Conservation (phyloP, 1,140 invertebrate genomes). For the Lepidurus apus region DNA sequence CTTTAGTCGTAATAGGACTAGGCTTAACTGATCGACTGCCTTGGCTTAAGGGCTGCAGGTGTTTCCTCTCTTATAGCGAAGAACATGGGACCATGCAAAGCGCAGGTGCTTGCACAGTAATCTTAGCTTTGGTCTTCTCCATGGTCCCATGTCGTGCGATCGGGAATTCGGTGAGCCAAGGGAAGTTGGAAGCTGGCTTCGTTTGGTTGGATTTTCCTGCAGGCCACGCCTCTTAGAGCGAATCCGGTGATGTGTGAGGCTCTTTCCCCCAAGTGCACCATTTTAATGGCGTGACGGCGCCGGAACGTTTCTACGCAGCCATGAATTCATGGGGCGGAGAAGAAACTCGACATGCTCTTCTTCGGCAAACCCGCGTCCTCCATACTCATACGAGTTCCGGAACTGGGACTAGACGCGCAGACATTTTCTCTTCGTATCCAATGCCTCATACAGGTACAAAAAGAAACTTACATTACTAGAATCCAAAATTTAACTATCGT, state of each 20-base stretch:
- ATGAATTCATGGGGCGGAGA: background rate
- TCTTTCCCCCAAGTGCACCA: background rate
- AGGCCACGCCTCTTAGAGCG: background rate
- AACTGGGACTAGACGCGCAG: constrained; percentile 7
- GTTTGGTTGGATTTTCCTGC: background rate
- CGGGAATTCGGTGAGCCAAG: background rate
- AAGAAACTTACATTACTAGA: background rate
- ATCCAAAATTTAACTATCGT: too few species aligned
- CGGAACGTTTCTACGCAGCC: constrained; percentile 17
- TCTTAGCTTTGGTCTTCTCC: background rate
- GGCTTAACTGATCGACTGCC: background rate
- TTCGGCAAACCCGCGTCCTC: constrained; percentile 20
- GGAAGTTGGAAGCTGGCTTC: background rate
- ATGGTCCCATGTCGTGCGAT: background rate
- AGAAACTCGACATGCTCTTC: background rate
- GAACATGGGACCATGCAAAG: background rate
- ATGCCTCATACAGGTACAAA: constrained; percentile 8
- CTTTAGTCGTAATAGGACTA: background rate
- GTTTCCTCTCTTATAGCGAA: background rate
- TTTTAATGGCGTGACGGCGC: constrained; percentile 20
- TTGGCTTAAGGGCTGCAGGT: background rate
- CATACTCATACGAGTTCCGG: constrained; percentile 10
- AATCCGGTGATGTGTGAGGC: background rate
- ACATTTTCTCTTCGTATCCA: background rate
- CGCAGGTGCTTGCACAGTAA: background rate